Base-by-base conservation (phyloP, 2,888 invertebrate genomes). In the Phrixothrix hirtus region DNA sequence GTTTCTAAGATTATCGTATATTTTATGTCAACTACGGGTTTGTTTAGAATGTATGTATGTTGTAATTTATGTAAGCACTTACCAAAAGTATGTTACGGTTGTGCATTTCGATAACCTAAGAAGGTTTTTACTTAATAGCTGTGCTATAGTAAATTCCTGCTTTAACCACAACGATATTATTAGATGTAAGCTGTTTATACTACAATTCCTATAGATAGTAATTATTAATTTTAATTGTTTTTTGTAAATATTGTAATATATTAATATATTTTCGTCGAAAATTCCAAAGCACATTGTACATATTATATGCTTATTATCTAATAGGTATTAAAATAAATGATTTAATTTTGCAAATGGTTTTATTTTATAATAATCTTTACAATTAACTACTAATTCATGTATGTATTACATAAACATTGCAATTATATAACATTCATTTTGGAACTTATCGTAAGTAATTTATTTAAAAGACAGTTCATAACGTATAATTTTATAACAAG, bases 261-360 rank as follows among this genome's bases (percentile, higher is more conserved):
- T 67, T 68, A 62, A 69, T 67, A 73, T 75, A 75, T 75, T 75
- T 75, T 74, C 66, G 68, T 66, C 68, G 66, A 61, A 64, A 62
- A 71, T 70, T 72, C 71, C 72, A 74, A 75, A 75, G 75, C 73
- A 73, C 71, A 65, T 54, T 65, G 63, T 66, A 65, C 45, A 68
- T 71, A 69, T 65, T 65, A 66, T 64, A 66, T 70, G 73, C 72
- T 73, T 73, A 53, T 16, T 36, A 70, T 64, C 69, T 68, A 66
- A 62, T 68, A 71, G 67, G 71, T 66, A 72, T 68, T 67, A 61
- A 65, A 58, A 71, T 69, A 70, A 68, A 69, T 64, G 65, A 72
- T 72, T 69, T 69, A 70, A 71, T 71, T 67, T 21, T 21, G 3
- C 3, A 5, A 5, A 21, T 21, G 7, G 3, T 21, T 21, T 21